Evolutionary conservation across 1,140 invertebrate species (phyloP).

Genomic region (Bombus vancouverensis): DNA sequence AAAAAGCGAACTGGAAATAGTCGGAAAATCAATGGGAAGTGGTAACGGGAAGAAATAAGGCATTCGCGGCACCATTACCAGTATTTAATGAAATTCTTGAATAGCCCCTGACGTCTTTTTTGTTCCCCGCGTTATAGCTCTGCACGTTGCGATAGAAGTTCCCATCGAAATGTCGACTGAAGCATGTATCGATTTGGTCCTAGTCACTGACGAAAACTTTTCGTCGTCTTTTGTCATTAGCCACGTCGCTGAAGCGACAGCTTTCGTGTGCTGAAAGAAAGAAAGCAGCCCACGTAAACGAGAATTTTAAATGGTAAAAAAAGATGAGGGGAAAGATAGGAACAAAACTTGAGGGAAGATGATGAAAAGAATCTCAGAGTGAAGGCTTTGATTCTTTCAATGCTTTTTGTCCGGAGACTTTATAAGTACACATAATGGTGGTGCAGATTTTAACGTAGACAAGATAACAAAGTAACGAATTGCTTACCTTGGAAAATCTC

Average conservation of each 20-base stretch:
- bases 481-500: background rate
- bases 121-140: background rate
- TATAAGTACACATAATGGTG: background rate
- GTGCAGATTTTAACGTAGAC: background rate
- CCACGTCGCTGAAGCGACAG: background rate
- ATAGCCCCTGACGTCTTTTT: background rate
- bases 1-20: slow-evolving; percentile 15
- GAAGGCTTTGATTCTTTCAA: background rate
- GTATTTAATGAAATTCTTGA: slow-evolving; percentile 41
- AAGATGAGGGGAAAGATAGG: background rate
- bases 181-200: slow-evolving; percentile 32
- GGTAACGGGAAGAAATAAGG: slow-evolving; percentile 35
- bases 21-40: slow-evolving; percentile 25
- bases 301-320: no score
- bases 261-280: background rate
- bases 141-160: no score
- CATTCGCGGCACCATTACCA: slow-evolving; percentile 9
- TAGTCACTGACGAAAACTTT: slow-evolving; percentile 31
- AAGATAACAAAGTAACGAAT: background rate
- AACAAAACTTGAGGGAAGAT: background rate
- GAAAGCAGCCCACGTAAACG: background rate
- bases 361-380: background rate
- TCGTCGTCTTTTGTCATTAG: slow-evolving; percentile 30
- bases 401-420: background rate
- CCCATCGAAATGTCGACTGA: background rate